Percentiles rank a stretch among this genome's conserved stretches.
These are phyloP conservation scores for Phylloscopus trochiloides DNA, from an alignment of 2,113 vertebrate species.

Conservation along the genomic window DNA sequence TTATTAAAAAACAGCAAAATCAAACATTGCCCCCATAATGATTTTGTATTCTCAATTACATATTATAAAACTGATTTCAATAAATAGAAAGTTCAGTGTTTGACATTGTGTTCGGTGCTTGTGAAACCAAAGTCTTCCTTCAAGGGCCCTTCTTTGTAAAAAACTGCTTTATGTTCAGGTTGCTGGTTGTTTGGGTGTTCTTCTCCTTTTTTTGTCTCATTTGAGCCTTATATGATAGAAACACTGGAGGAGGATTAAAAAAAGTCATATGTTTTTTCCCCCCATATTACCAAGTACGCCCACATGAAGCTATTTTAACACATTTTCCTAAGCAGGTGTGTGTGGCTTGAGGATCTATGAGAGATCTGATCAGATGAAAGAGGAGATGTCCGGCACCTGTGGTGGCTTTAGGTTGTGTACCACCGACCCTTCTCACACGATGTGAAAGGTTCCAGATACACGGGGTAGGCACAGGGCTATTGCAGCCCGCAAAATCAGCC, in stretches of 20 bases:
- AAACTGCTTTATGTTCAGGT: background rate
- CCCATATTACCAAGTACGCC: background rate
- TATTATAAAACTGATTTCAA: background rate
- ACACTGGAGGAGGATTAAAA: background rate
- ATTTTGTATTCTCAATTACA: background rate
- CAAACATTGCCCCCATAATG: background rate
- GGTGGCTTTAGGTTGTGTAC: background rate
- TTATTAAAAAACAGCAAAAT: background rate
- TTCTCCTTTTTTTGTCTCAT: background rate
- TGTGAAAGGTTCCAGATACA: background rate
- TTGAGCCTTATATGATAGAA: background rate
- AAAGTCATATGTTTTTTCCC: background rate
- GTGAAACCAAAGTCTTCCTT: background rate
- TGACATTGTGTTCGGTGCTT: background rate
- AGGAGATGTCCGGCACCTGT: accelerated
- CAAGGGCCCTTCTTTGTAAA: background rate
- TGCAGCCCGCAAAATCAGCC: background rate
- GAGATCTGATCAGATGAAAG: background rate
- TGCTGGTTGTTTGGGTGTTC: background rate
- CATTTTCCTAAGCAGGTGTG: background rate
- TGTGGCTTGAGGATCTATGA: background rate
- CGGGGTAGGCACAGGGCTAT: background rate
- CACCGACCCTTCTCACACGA: accelerated
- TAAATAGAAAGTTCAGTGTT: background rate
- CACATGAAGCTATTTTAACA: background rate